Evolutionary conservation across 2,888 invertebrate species (phyloP), one percentile per base, ranked within the genome.

Genomic region (Pemphredon lugubris): DNA sequence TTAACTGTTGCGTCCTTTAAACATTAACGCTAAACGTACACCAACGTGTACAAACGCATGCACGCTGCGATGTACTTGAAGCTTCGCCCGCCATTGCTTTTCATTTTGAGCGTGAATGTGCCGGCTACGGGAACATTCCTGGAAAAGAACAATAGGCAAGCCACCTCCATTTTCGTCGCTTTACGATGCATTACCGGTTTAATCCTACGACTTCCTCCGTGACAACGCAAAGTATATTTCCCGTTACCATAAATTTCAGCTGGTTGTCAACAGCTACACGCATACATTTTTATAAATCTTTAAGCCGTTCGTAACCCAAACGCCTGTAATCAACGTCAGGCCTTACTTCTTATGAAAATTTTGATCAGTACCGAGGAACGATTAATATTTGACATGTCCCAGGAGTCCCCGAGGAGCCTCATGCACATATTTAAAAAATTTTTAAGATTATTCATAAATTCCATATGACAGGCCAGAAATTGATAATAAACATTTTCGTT

Each of bases 81-180:
- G 9, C 13, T 32, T 74, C 76, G n/a, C 61, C 21, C 47, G 58
- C 23, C 50, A 21, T 26, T 14, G 16, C 39, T 39, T 13, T 39
- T 3, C 39, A 39, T 39, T 39, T 39, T 14, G 39, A n/a, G 16
- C 39, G 16, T 3, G 16, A 39, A 11, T 34, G 7, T 34, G 7
- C 34, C n/a, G n/a, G n/a, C n/a, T n/a, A n/a, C n/a, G n/a, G n/a
- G n/a, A n/a, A 39, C 13, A 39, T 39, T 39, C 7, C 39, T 39
- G 39, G 39, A 39, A 39, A 39, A 39, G 39, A 39, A 39, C 14
- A 16, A 39, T 39, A 39, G 39, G 34, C 39, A 16, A 14, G 16
- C 39, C 39, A 7, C 39, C 7, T 11, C 34, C 34, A 34, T 34
- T 34, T 34, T 34, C 34, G 16, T 11, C 5, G 6, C 39, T 39